These are phyloP conservation scores for Carapus acus DNA, from an alignment of 2,797 vertebrate genomes.

Conservation along the genomic window DNA sequence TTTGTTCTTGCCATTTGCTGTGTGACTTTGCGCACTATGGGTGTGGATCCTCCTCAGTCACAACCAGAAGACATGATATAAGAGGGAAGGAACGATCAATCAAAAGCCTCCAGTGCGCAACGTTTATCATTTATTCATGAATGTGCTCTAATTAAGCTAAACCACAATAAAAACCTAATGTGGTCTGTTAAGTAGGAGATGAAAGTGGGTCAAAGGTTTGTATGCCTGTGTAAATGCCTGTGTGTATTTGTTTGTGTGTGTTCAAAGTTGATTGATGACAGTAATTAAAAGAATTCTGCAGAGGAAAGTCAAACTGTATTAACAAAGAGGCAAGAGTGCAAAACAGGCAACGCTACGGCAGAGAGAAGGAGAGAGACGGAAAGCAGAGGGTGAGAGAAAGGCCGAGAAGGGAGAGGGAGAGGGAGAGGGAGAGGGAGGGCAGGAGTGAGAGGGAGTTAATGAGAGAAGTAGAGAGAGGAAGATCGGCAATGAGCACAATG, in stretches of 20 bases:
- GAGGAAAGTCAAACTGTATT: slow-evolving; percentile 25
- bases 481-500: slow-evolving; percentile 35
- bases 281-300: slow-evolving; percentile 37
- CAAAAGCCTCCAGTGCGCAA: too few relatives aligned
- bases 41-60: too few relatives aligned
- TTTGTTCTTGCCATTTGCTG: too few relatives aligned
- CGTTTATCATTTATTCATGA: too few relatives aligned
- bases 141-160: too few relatives aligned
- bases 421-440: not conserved
- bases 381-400: not conserved
- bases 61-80: too few relatives aligned
- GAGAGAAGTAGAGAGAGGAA: not conserved
- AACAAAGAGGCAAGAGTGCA: slow-evolving; percentile 8
- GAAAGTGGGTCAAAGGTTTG: slow-evolving; percentile 6
- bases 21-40: too few relatives aligned
- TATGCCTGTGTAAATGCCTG: not conserved
- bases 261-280: slow-evolving; percentile 30
- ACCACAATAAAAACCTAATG: too few relatives aligned
- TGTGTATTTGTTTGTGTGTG: not conserved
- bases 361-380: not conserved
- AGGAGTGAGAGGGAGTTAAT: not conserved
- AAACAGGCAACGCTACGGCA: slow-evolving; percentile 13
- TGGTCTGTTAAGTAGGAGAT: not conserved
- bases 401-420: slow-evolving; percentile 1
- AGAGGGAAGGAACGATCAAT: too few relatives aligned